Base-by-base conservation (phyloP, 2,113 vertebrate species). In the Cyprinus carpio region DNA sequence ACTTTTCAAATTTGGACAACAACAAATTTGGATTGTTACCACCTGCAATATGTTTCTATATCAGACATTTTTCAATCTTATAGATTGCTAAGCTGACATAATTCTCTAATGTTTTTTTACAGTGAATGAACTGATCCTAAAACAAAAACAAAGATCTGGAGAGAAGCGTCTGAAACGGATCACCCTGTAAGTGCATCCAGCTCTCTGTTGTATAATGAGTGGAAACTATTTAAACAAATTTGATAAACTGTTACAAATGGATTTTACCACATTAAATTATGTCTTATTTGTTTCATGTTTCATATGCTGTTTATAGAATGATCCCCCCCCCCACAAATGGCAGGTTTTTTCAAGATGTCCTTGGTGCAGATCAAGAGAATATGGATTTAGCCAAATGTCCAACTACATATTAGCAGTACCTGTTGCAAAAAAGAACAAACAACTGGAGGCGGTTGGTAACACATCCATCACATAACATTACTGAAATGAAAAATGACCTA, bases 41-140 rank as follows among this genome's bases (percentile, higher is more conserved):
- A 6, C 37, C 37, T 6, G 0, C 4, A 5, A 1, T 25, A 7
- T 3, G 2, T 29, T 64, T 64, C 25, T 29, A 3, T 29, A 3
- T 27, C 62, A 64, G 60, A 25, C 54, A 4, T 37, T 34, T n/a
- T 12, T 58, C 2, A 16, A 0, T 46, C 7, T 49, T n/a, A 5
- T 11, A 8, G 31, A 58, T 37, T 34, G 29, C 31, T 34, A 34
- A 6, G n/a, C 27, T 34, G 2, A 46, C 40, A 43, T 43, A 2
- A 43, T 65, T 67, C 40, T 67, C 25, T 79, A 25, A 18, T 62
- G 84, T 10, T 88, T 56, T 94, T 94, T 40, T 40, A 78, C 87
- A 99, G 98, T 99, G 77, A 99, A 99, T 91, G 98, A 99, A 86
- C 95, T 99, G 79, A 99, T 99, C 94, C 96, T 99, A 16, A 99